Conservation (phyloP, 2,797 vertebrate genomes). For the Gymnothorax reevesii region DNA sequence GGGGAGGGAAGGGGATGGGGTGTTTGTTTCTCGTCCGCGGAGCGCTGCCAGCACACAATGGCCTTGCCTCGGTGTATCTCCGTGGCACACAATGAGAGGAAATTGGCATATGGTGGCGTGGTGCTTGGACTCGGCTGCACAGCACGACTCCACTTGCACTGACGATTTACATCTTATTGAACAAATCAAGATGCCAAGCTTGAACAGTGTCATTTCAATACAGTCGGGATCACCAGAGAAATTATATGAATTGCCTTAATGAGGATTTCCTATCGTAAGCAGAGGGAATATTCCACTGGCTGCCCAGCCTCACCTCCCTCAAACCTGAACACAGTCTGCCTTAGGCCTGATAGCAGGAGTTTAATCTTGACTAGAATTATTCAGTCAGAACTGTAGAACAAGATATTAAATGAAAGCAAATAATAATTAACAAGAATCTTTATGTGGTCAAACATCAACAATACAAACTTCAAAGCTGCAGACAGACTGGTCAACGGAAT, state of each 20-base stretch:
- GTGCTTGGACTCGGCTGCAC: conserved; percentile 45
- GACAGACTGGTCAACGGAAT: neutral
- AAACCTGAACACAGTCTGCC: neutral
- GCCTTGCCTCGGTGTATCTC: conserved; percentile 19
- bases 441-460: neutral
- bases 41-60: neutral
- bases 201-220: conserved; percentile 36
- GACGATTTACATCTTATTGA: conserved; percentile 42
- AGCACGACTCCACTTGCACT: conserved; percentile 47
- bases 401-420: neutral
- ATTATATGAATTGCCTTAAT: conserved; percentile 19
- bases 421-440: neutral
- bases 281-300: neutral
- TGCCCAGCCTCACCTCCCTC: neutral
- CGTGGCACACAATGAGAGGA: conserved; percentile 33
- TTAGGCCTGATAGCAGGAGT: neutral
- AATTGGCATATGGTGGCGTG: conserved; percentile 44
- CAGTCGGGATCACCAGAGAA: conserved; percentile 31
- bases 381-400: neutral
- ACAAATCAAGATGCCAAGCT: conserved; percentile 13
- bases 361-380: no score
- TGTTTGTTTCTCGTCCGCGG: conserved; percentile 14
- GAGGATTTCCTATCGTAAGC: neutral
- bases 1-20: neutral
- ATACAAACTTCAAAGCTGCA: neutral